A percentile compares a stretch with the other conserved stretches of the same genome.
These are phyloP conservation scores for Myrmophylax atrothorax DNA, from an alignment of 2,113 vertebrate genomes.

Conservation along the genomic window DNA sequence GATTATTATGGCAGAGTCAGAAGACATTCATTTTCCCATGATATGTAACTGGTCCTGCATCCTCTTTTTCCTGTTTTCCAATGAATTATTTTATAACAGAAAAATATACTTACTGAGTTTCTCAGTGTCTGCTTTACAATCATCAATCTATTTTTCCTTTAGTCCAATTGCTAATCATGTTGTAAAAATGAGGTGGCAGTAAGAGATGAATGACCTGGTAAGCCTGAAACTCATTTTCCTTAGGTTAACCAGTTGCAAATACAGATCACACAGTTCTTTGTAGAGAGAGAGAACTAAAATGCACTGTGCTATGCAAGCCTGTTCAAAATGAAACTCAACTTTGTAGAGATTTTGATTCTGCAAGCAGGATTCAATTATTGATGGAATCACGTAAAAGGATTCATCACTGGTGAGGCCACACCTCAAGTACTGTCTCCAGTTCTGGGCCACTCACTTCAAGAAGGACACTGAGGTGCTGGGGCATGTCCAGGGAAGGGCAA, in stretches of 20 bases:
- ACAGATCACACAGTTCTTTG: background rate
- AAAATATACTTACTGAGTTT: background rate
- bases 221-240: background rate
- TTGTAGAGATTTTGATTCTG: background rate
- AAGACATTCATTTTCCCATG: conserved; percentile 48
- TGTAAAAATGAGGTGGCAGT: background rate
- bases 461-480: background rate
- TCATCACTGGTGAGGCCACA: background rate
- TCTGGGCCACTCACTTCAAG: background rate
- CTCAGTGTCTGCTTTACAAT: background rate
- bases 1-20: conserved; percentile 28
- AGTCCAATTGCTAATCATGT: background rate
- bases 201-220: background rate
- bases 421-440: background rate
- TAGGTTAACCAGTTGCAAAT: background rate
- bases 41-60: conserved; percentile 23
- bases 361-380: background rate
- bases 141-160: background rate
- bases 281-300: background rate
- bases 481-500: background rate
- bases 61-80: conserved; percentile 1
- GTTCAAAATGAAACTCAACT: background rate
- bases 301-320: background rate
- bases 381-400: background rate
- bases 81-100: conserved; percentile 10